Base-by-base conservation (phyloP, 2,888 invertebrate species). In the Drosophila subquinaria region DNA sequence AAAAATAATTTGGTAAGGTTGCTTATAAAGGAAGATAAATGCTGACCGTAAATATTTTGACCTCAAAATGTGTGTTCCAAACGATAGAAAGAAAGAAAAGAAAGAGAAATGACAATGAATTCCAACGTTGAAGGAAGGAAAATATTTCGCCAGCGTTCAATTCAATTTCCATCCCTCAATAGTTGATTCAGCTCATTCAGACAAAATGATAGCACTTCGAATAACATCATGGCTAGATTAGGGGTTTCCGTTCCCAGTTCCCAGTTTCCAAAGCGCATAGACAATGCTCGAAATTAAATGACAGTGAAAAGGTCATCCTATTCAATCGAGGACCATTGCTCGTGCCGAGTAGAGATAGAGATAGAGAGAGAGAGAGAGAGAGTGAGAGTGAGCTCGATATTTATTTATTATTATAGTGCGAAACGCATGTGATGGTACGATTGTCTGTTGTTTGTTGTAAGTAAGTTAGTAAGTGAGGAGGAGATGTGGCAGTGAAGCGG, bases 201-300 rank as follows among this genome's bases (percentile, higher is more conserved):
- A 76, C 69, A 80, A 81, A 88, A 89, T 90, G 88, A 89, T 90
- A 83, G 69, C 81, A 84, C 79, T 87, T 87, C 78, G 78, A 88
- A 80, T 78, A 81, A 81, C 80, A 89, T 83, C 88, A 89, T 88
- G 89, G 90, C 82, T 77, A 89, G 91, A 91, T 90, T 90, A 90
- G 90, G 88, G 90, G 90, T 90, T 90, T 91, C 90, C 91, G 90
- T 90, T 91, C 84, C 88, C 82, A 84, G 23, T 27, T 5, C 5
- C 23, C 23, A 27, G 90, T 90, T 91, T 83, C 88, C 82, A 84
- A 90, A 77, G 82, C 79, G 82, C 77, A 83, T 76, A 88, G 82
- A 91, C 91, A 88, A 90, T 90, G 84, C 88, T 81, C 84, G 86
- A 90, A 89, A 90, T 90, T 88, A 90, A 91, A 90, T 91, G 87